Evolutionary conservation across 2,888 invertebrate species (phyloP).

Genomic region (Sylvicola cinctus): DNA sequence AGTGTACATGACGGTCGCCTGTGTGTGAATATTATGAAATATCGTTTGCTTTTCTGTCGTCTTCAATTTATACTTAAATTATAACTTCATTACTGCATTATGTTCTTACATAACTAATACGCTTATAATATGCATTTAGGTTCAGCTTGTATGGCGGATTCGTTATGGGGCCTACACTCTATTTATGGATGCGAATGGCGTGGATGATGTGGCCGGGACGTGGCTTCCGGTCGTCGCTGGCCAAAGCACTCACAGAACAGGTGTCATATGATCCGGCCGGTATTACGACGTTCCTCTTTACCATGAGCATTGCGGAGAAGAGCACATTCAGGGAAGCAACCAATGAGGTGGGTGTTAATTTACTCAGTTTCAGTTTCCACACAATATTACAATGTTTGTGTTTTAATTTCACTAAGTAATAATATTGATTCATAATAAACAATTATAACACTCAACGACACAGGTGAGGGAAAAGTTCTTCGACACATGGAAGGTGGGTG

Average conservation of each 20-base stretch:
- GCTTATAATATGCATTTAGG: no score
- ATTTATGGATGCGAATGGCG: conserved; percentile 41
- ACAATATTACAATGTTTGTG: conserved; percentile 4
- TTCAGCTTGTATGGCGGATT: conserved; percentile 42
- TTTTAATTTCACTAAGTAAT: neutral
- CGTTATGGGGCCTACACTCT: conserved; percentile 46
- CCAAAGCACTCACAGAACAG: conserved; percentile 31
- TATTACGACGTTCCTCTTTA: conserved; percentile 33
- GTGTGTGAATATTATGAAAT: no score
- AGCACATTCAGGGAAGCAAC: conserved; percentile 26
- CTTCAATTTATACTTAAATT: no score
- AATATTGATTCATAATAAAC: no score
- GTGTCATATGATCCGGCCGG: conserved; percentile 37
- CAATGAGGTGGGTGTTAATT: conserved; percentile 25
- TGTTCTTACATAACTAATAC: no score
- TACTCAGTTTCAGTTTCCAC: neutral
- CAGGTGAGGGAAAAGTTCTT: conserved; percentile 29
- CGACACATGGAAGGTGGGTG: conserved; percentile 35
- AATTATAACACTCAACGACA: no score
- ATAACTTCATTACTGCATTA: no score
- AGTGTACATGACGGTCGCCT: no score
- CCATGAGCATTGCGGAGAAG: conserved; percentile 36
- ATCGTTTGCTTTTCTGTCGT: no score
- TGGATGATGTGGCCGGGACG: conserved; percentile 27
- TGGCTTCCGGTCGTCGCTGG: conserved; percentile 22